Conservation (phyloP, 2,797 vertebrate genomes). For the Amniataba percoides region DNA sequence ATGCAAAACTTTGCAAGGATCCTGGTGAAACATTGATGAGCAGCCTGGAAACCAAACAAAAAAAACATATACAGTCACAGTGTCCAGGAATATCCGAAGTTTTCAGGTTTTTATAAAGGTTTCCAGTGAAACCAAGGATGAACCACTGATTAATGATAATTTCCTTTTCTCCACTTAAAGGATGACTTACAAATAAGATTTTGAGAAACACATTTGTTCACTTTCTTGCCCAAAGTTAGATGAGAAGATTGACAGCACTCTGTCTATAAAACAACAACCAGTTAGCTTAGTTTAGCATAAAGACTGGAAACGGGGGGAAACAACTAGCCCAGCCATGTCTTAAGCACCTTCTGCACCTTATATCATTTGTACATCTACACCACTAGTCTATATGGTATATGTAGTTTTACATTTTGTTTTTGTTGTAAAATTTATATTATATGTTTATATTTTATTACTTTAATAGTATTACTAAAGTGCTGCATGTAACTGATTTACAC, state of each 20-base stretch:
- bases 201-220: neutral
- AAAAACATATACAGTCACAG: neutral
- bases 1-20: slow-evolving; percentile 2
- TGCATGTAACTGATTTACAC: too few species aligned
- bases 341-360: too few species aligned
- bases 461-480: too few species aligned
- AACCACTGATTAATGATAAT: neutral
- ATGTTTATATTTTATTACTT: too few species aligned
- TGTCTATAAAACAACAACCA: neutral
- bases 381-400: too few species aligned
- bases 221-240: neutral
- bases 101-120: neutral
- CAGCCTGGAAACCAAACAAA: slow-evolving; percentile 3
- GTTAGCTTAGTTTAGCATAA: neutral
- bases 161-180: neutral
- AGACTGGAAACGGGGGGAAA: neutral
- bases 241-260: neutral
- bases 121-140: neutral
- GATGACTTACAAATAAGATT: neutral
- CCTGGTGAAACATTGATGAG: slow-evolving; percentile 19
- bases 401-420: too few species aligned
- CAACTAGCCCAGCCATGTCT: neutral
- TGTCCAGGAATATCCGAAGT: neutral
- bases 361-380: too few species aligned
- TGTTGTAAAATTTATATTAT: too few species aligned